These are phyloP conservation scores for Diarsia mendica DNA, from an alignment of 2,888 invertebrate genomes.

Conservation along the genomic window DNA sequence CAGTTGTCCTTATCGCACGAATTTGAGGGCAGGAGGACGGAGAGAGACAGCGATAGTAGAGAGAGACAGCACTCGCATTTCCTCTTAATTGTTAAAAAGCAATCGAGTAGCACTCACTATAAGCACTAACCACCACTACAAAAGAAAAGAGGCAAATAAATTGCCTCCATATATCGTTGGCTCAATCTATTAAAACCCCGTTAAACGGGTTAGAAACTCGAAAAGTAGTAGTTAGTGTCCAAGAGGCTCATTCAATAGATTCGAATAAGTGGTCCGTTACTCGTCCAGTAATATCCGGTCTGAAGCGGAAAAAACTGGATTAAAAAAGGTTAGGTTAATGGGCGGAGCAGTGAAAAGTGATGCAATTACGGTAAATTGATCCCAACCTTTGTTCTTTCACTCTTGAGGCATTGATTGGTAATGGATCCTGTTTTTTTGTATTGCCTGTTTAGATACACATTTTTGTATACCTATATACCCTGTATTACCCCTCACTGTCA, in stretches of 20 bases:
- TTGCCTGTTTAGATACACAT: neutral
- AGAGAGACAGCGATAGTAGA: no score
- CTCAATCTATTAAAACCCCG: constrained; percentile 83
- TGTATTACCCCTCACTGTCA: neutral
- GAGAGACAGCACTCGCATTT: no score
- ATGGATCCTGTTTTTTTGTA: constrained; percentile 40
- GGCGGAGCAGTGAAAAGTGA: constrained; percentile 83
- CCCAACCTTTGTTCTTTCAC: constrained; percentile 79
- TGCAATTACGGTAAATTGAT: constrained; percentile 85
- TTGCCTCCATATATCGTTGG: constrained; percentile 76
- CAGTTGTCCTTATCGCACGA: no score
- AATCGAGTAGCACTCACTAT: constrained; percentile 48
- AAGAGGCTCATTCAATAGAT: constrained; percentile 83
- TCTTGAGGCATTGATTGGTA: constrained; percentile 72
- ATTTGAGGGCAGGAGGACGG: no score
- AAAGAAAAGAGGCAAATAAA: constrained; percentile 71
- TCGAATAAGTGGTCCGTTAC: constrained; percentile 84
- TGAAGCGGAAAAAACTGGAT: constrained; percentile 83
- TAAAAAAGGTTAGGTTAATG: constrained; percentile 87
- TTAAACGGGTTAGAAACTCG: constrained; percentile 83
- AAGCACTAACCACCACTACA: constrained; percentile 49
- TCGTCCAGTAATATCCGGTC: constrained; percentile 85
- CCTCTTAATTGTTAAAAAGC: constrained; percentile 59
- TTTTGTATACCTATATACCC: neutral
- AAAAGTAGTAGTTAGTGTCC: constrained; percentile 84